These are phyloP conservation scores for Lutraria lutraria DNA, from an alignment of 2,888 invertebrate genomes.

Conservation along the genomic window DNA sequence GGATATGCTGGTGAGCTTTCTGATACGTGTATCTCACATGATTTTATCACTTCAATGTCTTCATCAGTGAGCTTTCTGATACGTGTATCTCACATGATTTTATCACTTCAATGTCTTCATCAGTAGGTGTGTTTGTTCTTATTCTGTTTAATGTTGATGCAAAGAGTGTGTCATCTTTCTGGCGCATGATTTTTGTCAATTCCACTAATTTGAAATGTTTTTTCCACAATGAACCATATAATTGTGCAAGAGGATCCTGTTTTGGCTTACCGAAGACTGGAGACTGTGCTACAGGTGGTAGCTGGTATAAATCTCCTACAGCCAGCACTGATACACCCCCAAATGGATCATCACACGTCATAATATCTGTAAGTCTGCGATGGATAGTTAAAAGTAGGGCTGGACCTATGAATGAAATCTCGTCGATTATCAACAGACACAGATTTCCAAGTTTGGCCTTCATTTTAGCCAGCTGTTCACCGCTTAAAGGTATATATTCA, in stretches of 20 bases:
- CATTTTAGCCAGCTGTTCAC: slow-evolving; percentile 49
- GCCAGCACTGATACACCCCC: slow-evolving; percentile 60
- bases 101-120: slow-evolving; percentile 49
- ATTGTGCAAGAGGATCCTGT: slow-evolving; percentile 52
- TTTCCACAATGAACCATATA: slow-evolving; percentile 65
- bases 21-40: too few relatives aligned
- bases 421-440: slow-evolving; percentile 53
- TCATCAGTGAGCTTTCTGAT: too few relatives aligned
- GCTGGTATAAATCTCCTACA: slow-evolving; percentile 60
- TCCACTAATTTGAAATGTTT: slow-evolving; percentile 59
- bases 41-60: too few relatives aligned
- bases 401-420: slow-evolving; percentile 62
- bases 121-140: slow-evolving; percentile 54
- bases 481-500: slow-evolving; percentile 59
- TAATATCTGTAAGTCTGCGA: slow-evolving; percentile 60
- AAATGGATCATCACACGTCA: slow-evolving; percentile 60
- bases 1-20: too few relatives aligned
- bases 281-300: slow-evolving; percentile 53
- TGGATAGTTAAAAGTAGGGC: slow-evolving; percentile 64
- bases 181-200: slow-evolving; percentile 63
- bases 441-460: slow-evolving; percentile 57
- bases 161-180: slow-evolving; percentile 60
- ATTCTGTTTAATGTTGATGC: slow-evolving; percentile 60
- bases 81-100: too few relatives aligned
- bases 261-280: slow-evolving; percentile 44